phyloP scores from a whole-genome alignment of 2,113 vertebrate genomes.

The Perca fluviatilis region DNA sequence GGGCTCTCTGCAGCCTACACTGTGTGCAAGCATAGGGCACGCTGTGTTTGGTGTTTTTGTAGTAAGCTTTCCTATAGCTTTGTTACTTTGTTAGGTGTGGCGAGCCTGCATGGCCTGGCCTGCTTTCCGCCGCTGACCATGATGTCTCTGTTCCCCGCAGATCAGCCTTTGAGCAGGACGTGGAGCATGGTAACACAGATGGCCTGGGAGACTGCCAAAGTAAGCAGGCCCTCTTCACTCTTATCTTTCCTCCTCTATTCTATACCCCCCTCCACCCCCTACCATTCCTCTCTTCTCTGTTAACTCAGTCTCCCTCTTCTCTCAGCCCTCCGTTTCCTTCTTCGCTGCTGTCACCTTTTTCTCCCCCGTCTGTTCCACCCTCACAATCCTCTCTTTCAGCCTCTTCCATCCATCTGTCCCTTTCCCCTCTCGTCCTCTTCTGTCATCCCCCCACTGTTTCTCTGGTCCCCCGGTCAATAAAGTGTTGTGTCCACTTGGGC shows the following conservation, averaged over 20 bases:
- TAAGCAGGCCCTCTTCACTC: conserved; percentile 89
- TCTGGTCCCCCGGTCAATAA: conserved; percentile 67
- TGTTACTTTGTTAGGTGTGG: conserved; percentile 68
- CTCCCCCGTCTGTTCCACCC: conserved; percentile 66
- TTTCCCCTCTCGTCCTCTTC: conserved; percentile 59
- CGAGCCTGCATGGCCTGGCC: conserved; percentile 60
- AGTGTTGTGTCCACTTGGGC: conserved; percentile 62
- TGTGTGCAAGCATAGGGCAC: conserved; percentile 24
- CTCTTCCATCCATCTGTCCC: conserved; percentile 77
- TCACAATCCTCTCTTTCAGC: conserved; percentile 76
- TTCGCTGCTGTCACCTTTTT: conserved; percentile 70
- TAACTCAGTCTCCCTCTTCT: conserved; percentile 60
- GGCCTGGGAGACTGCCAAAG: conserved; percentile 99
- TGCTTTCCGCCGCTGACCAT: conserved; percentile 79
- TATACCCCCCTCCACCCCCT: conserved; percentile 19
- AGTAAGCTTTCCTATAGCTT: conserved; percentile 50
- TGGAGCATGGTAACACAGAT: conserved; percentile 98
- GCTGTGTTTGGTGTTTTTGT: conserved; percentile 53
- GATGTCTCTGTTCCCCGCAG: conserved; percentile 90
- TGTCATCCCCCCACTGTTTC: conserved; percentile 59
- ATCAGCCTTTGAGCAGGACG: conserved; percentile 96
- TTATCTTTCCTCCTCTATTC: conserved; percentile 76
- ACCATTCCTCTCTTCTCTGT: conserved; percentile 56
- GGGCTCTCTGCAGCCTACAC: conserved; percentile 45
- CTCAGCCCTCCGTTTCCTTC: conserved; percentile 46